Base-by-base conservation (phyloP, 2,113 vertebrate genomes). In the Kryptolebias marmoratus region DNA sequence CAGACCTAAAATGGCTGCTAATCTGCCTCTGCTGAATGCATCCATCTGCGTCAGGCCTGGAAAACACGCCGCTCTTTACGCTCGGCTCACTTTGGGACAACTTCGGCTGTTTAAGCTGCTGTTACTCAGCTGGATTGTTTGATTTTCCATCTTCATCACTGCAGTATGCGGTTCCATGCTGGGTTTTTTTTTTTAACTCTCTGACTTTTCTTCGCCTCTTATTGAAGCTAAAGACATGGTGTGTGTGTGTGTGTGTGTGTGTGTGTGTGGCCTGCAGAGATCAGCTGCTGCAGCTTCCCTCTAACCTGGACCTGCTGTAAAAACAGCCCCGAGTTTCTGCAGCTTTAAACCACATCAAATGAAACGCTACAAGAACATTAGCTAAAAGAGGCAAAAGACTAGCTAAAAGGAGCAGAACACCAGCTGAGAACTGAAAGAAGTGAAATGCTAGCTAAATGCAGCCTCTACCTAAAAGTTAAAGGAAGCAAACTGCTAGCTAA, bases 241-340 rank as follows among this genome's bases (percentile, higher is more conserved):
- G 60, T 72, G 30, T 22, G 31, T 63, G 22, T 75, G 45, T 22
- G 52, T 30, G 58, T 30, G 58, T 8, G 0, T 70, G 80, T 82
- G 22, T 22, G 22, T 22, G 88, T 91, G 87, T 92, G 90, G 90
- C 82, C 89, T 7, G 36, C 27, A 45, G 75, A 78, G 83, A 74
- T 90, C 72, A 80, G 42, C 59, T 52, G 68, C 70, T 81, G 75
- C 88, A 91, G 87, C 92, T 88, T 71, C 71, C 52, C 74, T 66
- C 80, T 92, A 92, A 93, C 87, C 64, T 89, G 58, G 80, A 86
- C 89, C 89, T 83, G 75, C 90, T 93, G 91, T 90, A 74, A 68
- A 91, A 92, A 92, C 88, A 92, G 49, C 53, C 45, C 28, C 1
- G 55, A 65, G 64, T 79, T 30, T 61, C 31, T 42, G 69, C 57